These are phyloP conservation scores for Nymphalis urticae DNA, from an alignment of 2,888 invertebrate species.

Conservation along the genomic window DNA sequence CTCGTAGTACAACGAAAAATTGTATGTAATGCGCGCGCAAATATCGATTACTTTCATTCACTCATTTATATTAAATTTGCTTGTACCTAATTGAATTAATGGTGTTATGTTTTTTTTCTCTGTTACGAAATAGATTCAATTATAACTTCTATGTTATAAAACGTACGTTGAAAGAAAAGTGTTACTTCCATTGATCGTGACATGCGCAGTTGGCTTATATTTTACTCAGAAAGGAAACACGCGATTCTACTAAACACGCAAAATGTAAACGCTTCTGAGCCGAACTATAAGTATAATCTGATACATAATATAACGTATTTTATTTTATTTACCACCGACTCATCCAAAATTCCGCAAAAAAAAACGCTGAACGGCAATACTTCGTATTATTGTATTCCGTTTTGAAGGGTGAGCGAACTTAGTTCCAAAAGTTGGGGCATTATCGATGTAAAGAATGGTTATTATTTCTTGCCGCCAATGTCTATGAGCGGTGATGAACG, in stretches of 20 bases:
- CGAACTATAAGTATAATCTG: too few relatives aligned
- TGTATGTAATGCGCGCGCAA: constrained; percentile 71
- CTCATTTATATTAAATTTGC: constrained; percentile 55
- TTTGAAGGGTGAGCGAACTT: too few relatives aligned
- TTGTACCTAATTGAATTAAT: constrained; percentile 66
- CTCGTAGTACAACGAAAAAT: constrained; percentile 53
- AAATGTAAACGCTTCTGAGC: not conserved
- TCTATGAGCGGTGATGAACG: too few relatives aligned
- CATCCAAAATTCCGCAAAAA: too few relatives aligned
- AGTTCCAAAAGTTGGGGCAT: too few relatives aligned
- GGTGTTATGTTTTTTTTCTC: constrained; percentile 49
- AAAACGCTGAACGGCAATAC: too few relatives aligned
- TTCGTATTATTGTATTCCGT: too few relatives aligned
- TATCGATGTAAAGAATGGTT: too few relatives aligned
- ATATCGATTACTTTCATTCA: constrained; percentile 65
- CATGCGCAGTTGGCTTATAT: constrained; percentile 30
- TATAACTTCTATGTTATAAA: constrained; percentile 23
- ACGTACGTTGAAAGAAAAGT: constrained; percentile 13
- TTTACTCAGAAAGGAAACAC: not conserved
- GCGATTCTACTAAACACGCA: not conserved
- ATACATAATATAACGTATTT: too few relatives aligned
- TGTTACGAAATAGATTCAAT: constrained; percentile 43
- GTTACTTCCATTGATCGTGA: constrained; percentile 36
- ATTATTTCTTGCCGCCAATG: too few relatives aligned
- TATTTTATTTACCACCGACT: too few relatives aligned